Conservation (phyloP, 2,113 vertebrate genomes). For the Gallinago jamesoni region DNA sequence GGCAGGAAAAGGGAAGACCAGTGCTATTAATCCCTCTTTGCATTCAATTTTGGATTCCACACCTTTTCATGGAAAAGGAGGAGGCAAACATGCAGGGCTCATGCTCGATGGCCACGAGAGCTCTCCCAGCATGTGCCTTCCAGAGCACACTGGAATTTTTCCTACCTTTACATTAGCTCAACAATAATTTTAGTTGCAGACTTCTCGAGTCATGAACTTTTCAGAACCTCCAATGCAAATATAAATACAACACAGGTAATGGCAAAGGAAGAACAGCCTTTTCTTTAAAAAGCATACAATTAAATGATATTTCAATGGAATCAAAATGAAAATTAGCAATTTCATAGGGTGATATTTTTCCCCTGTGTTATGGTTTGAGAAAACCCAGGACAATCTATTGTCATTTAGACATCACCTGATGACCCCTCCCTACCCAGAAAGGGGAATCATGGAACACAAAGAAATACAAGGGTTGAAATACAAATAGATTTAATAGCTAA, state of each 20-base stretch:
- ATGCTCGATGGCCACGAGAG: accelerated
- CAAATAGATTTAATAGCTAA: no score
- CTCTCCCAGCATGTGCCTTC: background rate
- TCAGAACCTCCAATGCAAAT: background rate
- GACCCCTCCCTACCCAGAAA: no score
- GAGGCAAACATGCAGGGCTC: background rate
- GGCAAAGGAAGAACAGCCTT: background rate
- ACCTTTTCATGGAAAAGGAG: background rate
- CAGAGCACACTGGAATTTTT: background rate
- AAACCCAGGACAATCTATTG: no score
- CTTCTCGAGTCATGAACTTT: accelerated
- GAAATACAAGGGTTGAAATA: no score
- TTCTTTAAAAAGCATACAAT: background rate
- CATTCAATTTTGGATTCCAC: background rate
- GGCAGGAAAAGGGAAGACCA: background rate
- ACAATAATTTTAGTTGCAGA: background rate
- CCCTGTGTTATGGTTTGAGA: no score
- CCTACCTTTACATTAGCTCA: background rate
- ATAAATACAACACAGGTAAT: background rate
- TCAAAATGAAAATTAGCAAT: background rate
- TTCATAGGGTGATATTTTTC: background rate
- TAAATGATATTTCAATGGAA: background rate
- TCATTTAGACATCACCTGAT: no score
- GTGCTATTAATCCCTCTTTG: background rate
- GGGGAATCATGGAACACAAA: no score